Evolutionary conservation across 2,797 vertebrate genomes (phyloP).

Genomic region (Glossophaga mutica): DNA sequence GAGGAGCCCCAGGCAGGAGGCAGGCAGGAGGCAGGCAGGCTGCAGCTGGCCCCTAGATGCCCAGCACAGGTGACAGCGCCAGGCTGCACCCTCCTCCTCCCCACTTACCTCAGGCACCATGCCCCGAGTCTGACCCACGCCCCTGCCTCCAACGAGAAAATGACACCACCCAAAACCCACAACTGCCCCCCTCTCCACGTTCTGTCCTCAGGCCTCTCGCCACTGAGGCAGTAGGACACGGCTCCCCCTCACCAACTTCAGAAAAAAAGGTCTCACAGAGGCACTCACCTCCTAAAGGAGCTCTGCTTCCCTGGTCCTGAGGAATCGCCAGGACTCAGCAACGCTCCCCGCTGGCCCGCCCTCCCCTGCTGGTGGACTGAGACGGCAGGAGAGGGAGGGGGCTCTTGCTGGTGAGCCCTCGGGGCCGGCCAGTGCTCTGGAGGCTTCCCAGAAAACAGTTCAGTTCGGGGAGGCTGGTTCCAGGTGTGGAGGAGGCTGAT

Average conservation of each 20-base stretch:
- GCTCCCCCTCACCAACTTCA: neutral
- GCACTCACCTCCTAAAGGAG: neutral
- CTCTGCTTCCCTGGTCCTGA: neutral
- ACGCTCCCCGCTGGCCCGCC: neutral
- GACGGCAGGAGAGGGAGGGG: neutral
- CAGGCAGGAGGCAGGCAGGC: constrained; percentile 15
- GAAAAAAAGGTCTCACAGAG: neutral
- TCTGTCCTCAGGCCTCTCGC: neutral
- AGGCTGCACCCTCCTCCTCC: neutral
- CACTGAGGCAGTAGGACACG: neutral
- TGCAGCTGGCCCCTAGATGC: neutral
- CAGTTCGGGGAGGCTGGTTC: neutral
- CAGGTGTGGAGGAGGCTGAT: neutral
- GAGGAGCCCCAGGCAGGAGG: neutral
- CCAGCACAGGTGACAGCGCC: neutral
- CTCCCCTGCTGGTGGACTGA: neutral
- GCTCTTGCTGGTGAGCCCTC: neutral
- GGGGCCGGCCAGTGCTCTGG: neutral
- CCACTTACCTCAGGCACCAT: neutral
- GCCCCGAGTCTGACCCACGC: neutral
- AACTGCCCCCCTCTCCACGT: no score
- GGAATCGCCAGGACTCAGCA: neutral
- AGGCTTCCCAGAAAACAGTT: neutral
- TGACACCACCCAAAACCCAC: neutral
- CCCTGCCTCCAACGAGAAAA: neutral